Evolutionary conservation across 2,797 vertebrate species (phyloP).

Genomic region (Gymnopithys bicolor): DNA sequence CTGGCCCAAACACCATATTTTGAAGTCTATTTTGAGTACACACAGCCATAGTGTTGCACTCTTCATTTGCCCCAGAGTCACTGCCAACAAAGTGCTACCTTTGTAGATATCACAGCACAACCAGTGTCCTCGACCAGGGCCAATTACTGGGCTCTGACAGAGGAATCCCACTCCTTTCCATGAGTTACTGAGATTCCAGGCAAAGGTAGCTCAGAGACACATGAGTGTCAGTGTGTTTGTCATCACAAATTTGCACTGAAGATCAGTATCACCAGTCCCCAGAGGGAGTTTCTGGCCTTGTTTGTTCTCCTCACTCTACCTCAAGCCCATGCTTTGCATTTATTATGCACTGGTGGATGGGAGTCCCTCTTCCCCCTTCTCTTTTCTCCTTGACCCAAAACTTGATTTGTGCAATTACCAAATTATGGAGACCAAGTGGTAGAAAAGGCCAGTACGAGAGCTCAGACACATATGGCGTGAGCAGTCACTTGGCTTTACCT

Average conservation of each 20-base stretch:
- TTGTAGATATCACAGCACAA: background rate
- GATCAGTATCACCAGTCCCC: background rate
- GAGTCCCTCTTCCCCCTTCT: background rate
- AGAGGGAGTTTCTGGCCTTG: background rate
- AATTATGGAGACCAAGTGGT: background rate
- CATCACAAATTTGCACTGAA: background rate
- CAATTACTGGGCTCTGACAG: background rate
- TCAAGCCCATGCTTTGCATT: background rate
- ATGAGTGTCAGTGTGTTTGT: background rate
- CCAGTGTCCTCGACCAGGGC: rapidly evolving
- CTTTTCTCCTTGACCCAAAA: background rate
- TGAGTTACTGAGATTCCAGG: background rate
- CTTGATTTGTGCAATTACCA: background rate
- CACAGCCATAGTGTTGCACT: rapidly evolving
- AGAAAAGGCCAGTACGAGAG: background rate
- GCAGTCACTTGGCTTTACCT: background rate
- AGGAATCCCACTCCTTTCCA: background rate
- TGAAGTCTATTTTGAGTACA: background rate
- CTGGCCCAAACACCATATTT: background rate
- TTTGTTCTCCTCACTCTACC: background rate
- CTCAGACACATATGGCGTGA: rapidly evolving
- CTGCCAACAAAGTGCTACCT: background rate
- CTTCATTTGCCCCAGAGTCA: background rate
- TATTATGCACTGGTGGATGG: background rate
- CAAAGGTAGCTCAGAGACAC: background rate